phyloP scores from a whole-genome alignment of 2,113 vertebrate species.

The Panthera leo region DNA sequence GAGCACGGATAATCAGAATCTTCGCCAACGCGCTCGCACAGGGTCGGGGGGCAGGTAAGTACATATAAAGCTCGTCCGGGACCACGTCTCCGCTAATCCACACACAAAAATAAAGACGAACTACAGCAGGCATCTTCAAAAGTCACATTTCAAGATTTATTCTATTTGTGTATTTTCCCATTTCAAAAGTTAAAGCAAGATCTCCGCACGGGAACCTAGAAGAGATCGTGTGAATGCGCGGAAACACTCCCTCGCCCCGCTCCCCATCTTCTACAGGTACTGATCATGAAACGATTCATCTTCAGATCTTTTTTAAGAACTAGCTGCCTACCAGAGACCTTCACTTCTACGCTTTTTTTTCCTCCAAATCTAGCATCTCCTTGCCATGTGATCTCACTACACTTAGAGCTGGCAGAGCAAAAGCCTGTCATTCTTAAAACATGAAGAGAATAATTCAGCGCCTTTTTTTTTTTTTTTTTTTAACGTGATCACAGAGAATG shows the following conservation, averaged over 20 bases:
- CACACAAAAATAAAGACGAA: background rate
- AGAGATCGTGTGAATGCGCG: background rate
- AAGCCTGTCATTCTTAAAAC: slow-evolving; percentile 64
- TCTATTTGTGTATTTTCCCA: too few species aligned
- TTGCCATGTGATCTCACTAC: background rate
- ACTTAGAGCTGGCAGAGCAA: background rate
- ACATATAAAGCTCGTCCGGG: fast-evolving
- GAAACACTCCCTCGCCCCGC: background rate
- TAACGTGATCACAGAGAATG: slow-evolving; percentile 22
- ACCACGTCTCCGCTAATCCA: background rate
- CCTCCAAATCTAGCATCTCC: background rate
- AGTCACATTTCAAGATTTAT: background rate
- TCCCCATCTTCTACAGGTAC: background rate
- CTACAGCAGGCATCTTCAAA: background rate
- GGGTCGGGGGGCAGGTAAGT: background rate
- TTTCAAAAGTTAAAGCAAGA: background rate
- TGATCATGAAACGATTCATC: background rate
- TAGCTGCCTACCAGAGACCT: background rate
- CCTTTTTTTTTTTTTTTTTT: background rate
- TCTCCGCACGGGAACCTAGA: background rate
- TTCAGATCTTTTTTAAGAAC: background rate
- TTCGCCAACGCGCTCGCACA: too few species aligned
- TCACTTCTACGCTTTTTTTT: background rate
- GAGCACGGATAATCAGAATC: fast-evolving
- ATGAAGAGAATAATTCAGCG: slow-evolving; percentile 11